Evolutionary conservation across 1,140 invertebrate genomes (phyloP), one percentile per base, ranked within the genome.

Genomic region (Brachionus calyciflorus): DNA sequence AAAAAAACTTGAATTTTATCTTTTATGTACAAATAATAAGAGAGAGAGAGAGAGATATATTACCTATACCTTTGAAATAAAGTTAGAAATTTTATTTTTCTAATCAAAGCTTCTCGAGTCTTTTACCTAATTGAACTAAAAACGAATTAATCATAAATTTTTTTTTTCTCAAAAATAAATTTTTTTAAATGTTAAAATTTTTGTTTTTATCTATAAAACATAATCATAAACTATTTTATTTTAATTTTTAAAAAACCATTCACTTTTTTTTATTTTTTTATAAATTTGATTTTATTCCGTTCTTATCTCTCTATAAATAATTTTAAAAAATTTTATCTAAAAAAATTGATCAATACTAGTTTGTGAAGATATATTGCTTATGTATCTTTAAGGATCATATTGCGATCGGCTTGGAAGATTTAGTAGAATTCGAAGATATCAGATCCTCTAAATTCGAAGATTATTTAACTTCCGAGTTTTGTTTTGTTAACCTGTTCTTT

Each of bases 131-230:
- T 60, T 60, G 55, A 60, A 60, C 55, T 12, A 60, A 60, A 33
- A 60, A 60, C 55, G 28, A 60, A 60, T 60, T 60, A 60, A 60
- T 60, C 55, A 60, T 60, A 60, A 60, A 60, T 37, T 33, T 60
- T 60, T 60, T 53, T 30, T 60, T 40, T 19, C 3, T 10, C 33
- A 33, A 55, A 60, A 60, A 37, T 60, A 33, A 17, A 33, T 33
- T 60, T 60, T 60, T 37, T 37, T 9, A 60, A 37, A 60, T 37
- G 19, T 37, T 37, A 21, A 60, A 37, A 60, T 33, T n/a, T 37
- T 6, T 1, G 17, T 33, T 33, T 26, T 60, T 60, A 60, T 60
- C 55, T 60, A 14, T 33, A 60, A 60, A 60, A 33, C n/a, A 9
- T 37, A 60, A 60, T 60, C 55, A 60, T 60, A 60, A 60, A 60